A percentile compares a stretch with the other conserved stretches of the same genome.
These are phyloP conservation scores for Neoseiulus cucumeris DNA, from an alignment of 1,140 invertebrate genomes.

Conservation along the genomic window DNA sequence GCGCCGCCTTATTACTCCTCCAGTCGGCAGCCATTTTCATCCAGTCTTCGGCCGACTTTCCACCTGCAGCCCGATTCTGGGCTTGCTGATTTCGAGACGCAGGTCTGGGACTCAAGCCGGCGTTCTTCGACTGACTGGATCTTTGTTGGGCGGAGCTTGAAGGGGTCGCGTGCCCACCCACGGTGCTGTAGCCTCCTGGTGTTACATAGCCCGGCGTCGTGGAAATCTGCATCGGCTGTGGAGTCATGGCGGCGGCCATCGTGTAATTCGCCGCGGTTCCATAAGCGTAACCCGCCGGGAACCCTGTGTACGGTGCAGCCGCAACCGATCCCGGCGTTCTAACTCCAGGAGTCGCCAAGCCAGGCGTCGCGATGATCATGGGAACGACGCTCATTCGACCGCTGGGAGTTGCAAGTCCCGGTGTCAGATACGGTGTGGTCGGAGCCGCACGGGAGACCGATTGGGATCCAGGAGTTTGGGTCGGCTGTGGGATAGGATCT, in stretches of 20 bases:
- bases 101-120: no score
- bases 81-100: no score
- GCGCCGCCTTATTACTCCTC: background rate
- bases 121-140: no score
- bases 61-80: background rate
- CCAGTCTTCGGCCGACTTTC: background rate
- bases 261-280: background rate
- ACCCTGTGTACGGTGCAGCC: background rate
- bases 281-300: background rate
- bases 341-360: background rate
- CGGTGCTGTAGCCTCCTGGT: background rate
- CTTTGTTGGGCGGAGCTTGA: no score
- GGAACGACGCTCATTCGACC: conserved; percentile 3
- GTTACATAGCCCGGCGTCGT: background rate
- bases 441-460: background rate
- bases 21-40: background rate
- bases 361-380: background rate
- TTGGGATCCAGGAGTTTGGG: background rate
- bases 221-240: conserved; percentile 6
- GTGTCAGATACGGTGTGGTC: background rate
- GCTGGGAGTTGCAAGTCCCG: background rate
- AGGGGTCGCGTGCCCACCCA: no score
- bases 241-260: background rate
- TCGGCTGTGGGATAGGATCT: conserved; percentile 47
- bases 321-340: background rate